A percentile compares a stretch with the other conserved stretches of the same genome.
Evolutionary conservation across 2,113 vertebrate species (phyloP).

Genomic region (Fukomys damarensis): DNA sequence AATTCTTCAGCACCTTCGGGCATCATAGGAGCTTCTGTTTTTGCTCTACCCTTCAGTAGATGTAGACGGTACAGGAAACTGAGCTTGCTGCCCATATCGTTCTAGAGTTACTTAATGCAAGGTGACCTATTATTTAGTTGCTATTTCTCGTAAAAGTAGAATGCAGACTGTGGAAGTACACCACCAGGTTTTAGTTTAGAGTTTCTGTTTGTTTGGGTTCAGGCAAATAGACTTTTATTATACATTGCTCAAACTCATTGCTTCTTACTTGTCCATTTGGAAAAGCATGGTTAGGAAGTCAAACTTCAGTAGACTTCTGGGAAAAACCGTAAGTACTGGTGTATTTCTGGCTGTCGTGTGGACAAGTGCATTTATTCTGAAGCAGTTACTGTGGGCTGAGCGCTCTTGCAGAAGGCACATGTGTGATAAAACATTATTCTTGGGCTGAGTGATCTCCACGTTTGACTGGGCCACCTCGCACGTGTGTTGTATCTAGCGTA

Average conservation of each 20-base stretch:
- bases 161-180: not conserved
- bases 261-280: slow-evolving; percentile 41
- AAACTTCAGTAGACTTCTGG: not conserved
- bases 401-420: not conserved
- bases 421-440: not conserved
- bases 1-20: not conserved
- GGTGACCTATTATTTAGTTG: slow-evolving; percentile 56
- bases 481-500: not conserved
- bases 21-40: not conserved
- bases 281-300: not conserved
- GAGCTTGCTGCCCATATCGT: not conserved
- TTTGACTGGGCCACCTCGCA: not conserved
- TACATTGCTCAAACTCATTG: slow-evolving; percentile 4
- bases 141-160: slow-evolving; percentile 15
- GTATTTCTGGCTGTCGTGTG: not conserved
- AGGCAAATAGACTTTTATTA: not conserved
- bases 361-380: not conserved
- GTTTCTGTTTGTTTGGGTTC: not conserved
- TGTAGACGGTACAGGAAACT: not conserved
- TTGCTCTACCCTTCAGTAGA: not conserved
- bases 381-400: not conserved
- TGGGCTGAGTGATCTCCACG: not conserved
- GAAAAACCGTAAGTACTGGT: not conserved
- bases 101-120: slow-evolving; percentile 35
- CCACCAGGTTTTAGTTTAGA: not conserved